These are phyloP conservation scores for Proctacanthus coquilletti DNA, from an alignment of 1,140 invertebrate species.

Conservation along the genomic window DNA sequence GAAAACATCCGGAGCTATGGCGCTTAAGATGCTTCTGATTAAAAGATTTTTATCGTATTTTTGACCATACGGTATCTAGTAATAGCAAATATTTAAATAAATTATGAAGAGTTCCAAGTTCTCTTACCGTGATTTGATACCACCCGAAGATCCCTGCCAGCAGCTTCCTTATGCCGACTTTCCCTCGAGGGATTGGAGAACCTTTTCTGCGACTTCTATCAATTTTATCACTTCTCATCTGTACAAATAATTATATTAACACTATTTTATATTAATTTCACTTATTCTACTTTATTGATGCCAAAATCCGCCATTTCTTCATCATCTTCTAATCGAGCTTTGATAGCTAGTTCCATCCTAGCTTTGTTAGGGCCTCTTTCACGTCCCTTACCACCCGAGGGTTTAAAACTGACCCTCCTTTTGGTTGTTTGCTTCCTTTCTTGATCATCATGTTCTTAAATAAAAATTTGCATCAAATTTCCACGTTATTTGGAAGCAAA, in stretches of 20 bases:
- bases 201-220: slow-evolving; percentile 8
- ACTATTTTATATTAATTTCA: not conserved
- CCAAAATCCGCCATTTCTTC: slow-evolving; percentile 16
- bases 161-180: slow-evolving; percentile 18
- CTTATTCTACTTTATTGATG: not conserved
- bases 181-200: slow-evolving; percentile 13
- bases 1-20: slow-evolving; percentile 45
- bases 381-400: slow-evolving; percentile 10
- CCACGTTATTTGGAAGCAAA: no score
- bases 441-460: slow-evolving; percentile 8
- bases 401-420: slow-evolving; percentile 25
- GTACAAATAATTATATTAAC: not conserved
- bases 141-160: slow-evolving; percentile 18
- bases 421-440: slow-evolving; percentile 13
- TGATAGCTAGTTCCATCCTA: slow-evolving; percentile 17
- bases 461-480: no score
- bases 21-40: slow-evolving; percentile 39
- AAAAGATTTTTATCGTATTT: slow-evolving; percentile 56
- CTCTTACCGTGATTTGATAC: slow-evolving; percentile 28
- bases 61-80: slow-evolving; percentile 55
- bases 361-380: slow-evolving; percentile 16
- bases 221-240: not conserved
- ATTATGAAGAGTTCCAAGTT: no score
- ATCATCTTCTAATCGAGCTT: slow-evolving; percentile 18
- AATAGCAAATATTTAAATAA: no score